Conservation (phyloP, 2,888 invertebrate genomes). For the Noctua fimbriata region DNA sequence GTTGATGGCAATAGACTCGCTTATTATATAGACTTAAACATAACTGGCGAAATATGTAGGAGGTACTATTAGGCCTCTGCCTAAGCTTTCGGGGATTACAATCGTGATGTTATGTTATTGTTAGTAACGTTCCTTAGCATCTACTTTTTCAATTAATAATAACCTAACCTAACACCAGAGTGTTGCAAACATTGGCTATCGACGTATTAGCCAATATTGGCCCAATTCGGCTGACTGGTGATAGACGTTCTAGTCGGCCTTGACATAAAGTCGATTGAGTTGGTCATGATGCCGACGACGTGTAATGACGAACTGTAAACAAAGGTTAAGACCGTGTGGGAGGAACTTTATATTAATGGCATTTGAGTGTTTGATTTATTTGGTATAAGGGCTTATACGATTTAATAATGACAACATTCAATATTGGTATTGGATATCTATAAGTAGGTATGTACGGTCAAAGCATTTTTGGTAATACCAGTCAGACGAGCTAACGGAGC, state of each 20-base stretch:
- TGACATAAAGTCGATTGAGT: constrained; percentile 56
- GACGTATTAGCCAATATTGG: constrained; percentile 52
- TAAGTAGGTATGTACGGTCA: too few species aligned
- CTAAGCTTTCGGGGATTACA: neutral
- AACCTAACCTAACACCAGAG: constrained; percentile 9
- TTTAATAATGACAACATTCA: neutral
- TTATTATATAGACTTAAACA: too few species aligned
- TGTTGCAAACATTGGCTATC: constrained; percentile 49
- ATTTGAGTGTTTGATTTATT: constrained; percentile 44
- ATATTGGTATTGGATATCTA: constrained; percentile 6
- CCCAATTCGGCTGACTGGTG: constrained; percentile 44
- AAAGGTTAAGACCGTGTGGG: constrained; percentile 40
- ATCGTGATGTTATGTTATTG: neutral
- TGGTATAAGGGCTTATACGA: neutral
- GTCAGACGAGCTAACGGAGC: too few species aligned
- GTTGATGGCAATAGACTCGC: too few species aligned
- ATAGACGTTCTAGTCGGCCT: constrained; percentile 54
- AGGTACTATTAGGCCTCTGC: neutral
- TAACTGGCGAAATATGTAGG: neutral
- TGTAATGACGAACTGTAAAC: constrained; percentile 55
- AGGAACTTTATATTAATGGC: constrained; percentile 26
- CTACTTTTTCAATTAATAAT: constrained; percentile 12
- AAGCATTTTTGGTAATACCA: too few species aligned
- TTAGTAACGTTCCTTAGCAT: neutral
- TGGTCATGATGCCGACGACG: constrained; percentile 34